Evolutionary conservation across 2,113 vertebrate genomes (phyloP).

Genomic region (Nesoenas mayeri): DNA sequence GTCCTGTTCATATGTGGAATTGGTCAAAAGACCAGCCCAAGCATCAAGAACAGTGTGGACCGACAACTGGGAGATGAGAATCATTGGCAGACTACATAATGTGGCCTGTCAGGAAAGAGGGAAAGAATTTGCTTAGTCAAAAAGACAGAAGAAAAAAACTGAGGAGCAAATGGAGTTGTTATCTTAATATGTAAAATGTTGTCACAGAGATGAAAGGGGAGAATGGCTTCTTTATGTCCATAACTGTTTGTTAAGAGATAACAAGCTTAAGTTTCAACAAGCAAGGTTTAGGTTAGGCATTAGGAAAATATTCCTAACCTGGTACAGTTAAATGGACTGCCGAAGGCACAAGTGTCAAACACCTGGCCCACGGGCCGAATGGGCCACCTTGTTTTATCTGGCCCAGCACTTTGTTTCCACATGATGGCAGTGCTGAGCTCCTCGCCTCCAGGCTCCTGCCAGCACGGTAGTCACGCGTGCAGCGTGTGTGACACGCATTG

Average conservation of each 20-base stretch:
- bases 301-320: no score
- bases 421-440: no score
- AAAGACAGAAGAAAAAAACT: neutral
- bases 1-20: neutral
- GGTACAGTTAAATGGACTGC: neutral
- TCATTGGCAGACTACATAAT: no score
- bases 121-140: neutral
- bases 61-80: neutral
- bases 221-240: neutral
- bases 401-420: no score
- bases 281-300: neutral
- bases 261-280: neutral
- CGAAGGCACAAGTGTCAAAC: no score
- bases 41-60: no score
- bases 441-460: no score
- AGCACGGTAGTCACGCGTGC: no score
- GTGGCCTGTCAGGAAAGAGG: neutral
- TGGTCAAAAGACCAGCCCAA: neutral
- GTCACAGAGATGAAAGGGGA: neutral
- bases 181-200: accelerated
- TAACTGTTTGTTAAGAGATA: neutral
- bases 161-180: neutral
- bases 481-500: no score
- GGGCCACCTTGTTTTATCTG: no score
- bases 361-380: no score